Evolutionary conservation across 1,140 invertebrate species (phyloP).

Genomic region (Halesus radiatus): DNA sequence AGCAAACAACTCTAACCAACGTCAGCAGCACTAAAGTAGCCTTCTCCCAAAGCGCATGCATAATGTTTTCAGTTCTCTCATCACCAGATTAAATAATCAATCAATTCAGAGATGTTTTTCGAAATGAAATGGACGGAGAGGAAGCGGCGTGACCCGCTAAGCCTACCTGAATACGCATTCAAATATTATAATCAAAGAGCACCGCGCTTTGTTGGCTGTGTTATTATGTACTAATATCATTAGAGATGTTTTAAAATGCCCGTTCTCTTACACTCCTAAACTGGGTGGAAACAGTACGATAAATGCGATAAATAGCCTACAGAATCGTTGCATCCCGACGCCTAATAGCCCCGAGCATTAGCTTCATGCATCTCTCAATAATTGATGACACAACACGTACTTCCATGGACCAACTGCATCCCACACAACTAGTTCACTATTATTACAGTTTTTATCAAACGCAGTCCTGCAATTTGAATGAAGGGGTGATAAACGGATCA

Average conservation of each 20-base stretch:
- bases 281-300: constrained; percentile 15
- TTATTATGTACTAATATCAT: constrained; percentile 48
- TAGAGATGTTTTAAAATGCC: constrained; percentile 39
- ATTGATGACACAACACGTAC: constrained; percentile 20
- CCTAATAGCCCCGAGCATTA: constrained; percentile 44
- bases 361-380: constrained; percentile 15
- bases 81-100: constrained; percentile 45
- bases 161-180: constrained; percentile 46
- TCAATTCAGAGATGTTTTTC: constrained; percentile 45
- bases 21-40: constrained; percentile 18
- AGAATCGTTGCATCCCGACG: constrained; percentile 16
- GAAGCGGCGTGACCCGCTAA: constrained; percentile 6
- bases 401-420: neutral
- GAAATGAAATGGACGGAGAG: constrained; percentile 21
- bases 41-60: constrained; percentile 11
- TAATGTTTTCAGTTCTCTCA: constrained; percentile 37
- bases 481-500: too few species aligned
- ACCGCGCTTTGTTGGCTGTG: constrained; percentile 21
- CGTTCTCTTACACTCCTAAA: constrained; percentile 40
- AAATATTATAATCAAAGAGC: constrained; percentile 28
- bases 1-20: constrained; percentile 3
- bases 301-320: constrained; percentile 9
- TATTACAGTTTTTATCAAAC: neutral
- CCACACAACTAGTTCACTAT: constrained; percentile 12
- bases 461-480: too few species aligned